A percentile compares a stretch with the other conserved stretches of the same genome.
phyloP scores from a whole-genome alignment of 2,888 invertebrate species.

The Mechanitis mazaeus region DNA sequence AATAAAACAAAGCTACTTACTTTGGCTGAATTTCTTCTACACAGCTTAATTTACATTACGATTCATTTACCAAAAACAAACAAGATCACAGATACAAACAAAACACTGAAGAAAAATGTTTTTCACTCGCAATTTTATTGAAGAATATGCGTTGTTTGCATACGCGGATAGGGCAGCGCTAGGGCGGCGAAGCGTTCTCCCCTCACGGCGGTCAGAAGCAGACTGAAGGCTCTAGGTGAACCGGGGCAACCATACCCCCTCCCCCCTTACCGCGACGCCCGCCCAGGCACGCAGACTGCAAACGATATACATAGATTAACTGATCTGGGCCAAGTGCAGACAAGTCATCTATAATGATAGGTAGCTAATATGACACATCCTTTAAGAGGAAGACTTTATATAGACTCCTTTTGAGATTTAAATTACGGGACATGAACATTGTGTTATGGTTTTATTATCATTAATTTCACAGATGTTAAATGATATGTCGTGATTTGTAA shows the following conservation, averaged over 20 bases:
- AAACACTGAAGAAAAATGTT: conserved; percentile 35
- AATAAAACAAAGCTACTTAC: conserved; percentile 37
- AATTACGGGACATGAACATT: background rate
- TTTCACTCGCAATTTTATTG: conserved; percentile 54
- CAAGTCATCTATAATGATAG: conserved; percentile 15
- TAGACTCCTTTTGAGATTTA: conserved; percentile 12
- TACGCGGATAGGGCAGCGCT: conserved; percentile 44
- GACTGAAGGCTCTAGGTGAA: conserved; percentile 60
- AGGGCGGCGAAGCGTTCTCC: conserved; percentile 38
- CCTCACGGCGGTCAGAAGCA: conserved; percentile 42
- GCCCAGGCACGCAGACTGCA: conserved; percentile 58
- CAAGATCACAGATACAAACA: conserved; percentile 39
- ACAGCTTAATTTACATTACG: background rate
- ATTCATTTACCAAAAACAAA: background rate
- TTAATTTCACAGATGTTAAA: no score
- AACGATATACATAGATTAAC: conserved; percentile 33
- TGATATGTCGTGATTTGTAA: no score
- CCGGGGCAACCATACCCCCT: conserved; percentile 48
- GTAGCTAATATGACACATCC: conserved; percentile 18
- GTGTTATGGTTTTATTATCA: no score
- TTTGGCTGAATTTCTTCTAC: conserved; percentile 39
- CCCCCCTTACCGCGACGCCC: conserved; percentile 45
- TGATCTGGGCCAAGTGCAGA: conserved; percentile 27
- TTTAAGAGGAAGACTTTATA: conserved; percentile 11
- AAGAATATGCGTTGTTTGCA: conserved; percentile 54